A percentile compares a stretch with the other conserved stretches of the same genome.
These are phyloP conservation scores for Galaxea fascicularis DNA, from an alignment of 92 coral and sea anemone genomes.

Conservation along the genomic window DNA sequence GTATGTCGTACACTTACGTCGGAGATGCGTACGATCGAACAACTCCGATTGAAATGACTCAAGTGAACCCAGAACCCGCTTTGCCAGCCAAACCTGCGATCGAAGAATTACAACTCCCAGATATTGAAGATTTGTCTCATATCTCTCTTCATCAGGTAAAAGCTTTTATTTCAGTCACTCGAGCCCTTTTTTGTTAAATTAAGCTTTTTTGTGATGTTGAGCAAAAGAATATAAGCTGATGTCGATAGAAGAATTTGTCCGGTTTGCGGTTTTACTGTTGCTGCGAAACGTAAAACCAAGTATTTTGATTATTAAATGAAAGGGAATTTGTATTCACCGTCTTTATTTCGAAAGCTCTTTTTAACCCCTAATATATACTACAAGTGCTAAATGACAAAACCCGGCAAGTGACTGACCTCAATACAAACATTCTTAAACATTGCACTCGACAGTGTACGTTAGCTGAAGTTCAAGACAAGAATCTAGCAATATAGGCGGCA, in stretches of 20 bases:
- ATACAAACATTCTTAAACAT: neutral
- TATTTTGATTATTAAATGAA: no score
- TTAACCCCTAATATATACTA: no score
- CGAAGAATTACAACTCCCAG: constrained; percentile 25
- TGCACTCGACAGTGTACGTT: neutral
- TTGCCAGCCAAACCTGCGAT: constrained; percentile 31
- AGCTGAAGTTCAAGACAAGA: neutral
- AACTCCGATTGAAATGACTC: constrained; percentile 58
- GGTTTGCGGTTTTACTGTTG: neutral
- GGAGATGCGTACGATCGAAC: constrained; percentile 46
- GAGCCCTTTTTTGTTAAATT: neutral
- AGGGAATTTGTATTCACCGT: no score
- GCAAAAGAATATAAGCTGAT: no score
- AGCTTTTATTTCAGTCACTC: neutral
- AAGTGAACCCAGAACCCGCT: constrained; percentile 44
- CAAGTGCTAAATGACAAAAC: no score
- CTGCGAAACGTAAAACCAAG: no score
- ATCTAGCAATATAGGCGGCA: neutral
- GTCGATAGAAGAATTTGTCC: neutral
- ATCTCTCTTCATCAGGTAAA: constrained; percentile 68
- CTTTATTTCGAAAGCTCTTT: no score
- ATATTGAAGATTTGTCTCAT: constrained; percentile 51
- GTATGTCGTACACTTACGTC: constrained; percentile 44
- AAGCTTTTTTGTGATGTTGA: neutral
- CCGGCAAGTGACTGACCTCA: neutral